These are phyloP conservation scores for Masnerella sp. DNA, from an alignment of 2,888 invertebrate genomes.

Conservation along the genomic window DNA sequence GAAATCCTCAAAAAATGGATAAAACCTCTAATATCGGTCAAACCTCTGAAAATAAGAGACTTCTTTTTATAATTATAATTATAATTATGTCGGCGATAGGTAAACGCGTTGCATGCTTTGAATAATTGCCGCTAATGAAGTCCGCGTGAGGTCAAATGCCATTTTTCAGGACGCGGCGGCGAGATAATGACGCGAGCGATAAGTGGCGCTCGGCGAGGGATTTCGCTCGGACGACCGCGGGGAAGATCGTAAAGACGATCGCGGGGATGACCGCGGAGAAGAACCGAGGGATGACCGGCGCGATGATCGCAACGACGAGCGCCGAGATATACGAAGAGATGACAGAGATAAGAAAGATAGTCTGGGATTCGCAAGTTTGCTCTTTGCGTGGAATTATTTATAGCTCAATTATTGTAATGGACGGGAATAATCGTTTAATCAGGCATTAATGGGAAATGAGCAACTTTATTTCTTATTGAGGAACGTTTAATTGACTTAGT, in stretches of 20 bases:
- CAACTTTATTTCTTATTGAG: no score
- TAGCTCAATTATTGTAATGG: not conserved
- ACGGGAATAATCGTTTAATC: no score
- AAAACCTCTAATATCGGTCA: no score
- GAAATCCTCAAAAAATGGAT: no score
- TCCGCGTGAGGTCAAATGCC: not conserved
- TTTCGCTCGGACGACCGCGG: conserved; percentile 8
- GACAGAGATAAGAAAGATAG: conserved; percentile 1
- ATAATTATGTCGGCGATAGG: conserved; percentile 65
- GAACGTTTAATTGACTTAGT: no score
- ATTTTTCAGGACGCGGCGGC: not conserved
- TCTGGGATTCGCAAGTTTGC: conserved; percentile 18
- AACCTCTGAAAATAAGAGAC: no score
- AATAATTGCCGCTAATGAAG: conserved; percentile 17
- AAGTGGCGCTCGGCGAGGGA: conserved; percentile 18
- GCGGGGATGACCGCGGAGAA: conserved; percentile 9
- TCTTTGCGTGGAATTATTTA: no score
- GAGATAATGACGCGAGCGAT: conserved; percentile 18
- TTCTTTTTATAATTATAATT: no score
- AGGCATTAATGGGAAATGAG: no score
- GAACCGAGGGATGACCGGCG: conserved; percentile 2
- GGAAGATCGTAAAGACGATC: conserved; percentile 17
- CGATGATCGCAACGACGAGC: conserved; percentile 7
- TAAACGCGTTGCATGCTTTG: conserved; percentile 9
- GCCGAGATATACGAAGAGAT: conserved; percentile 20